Percentiles rank a stretch among this genome's conserved stretches.
Conservation (phyloP, 2,113 vertebrate genomes). For the Callopanchax toddi region DNA sequence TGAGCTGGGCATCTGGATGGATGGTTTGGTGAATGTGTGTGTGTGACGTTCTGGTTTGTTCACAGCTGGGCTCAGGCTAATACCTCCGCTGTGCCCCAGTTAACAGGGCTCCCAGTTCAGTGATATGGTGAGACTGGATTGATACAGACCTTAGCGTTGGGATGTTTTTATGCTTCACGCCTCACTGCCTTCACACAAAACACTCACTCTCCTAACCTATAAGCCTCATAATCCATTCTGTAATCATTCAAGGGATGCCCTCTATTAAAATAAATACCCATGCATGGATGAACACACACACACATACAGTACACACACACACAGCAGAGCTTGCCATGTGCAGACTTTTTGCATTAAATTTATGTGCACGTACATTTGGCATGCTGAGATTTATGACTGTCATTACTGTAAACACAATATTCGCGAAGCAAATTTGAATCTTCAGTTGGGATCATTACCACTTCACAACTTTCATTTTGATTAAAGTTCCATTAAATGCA, state of each 20-base stretch:
- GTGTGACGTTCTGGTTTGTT: slow-evolving; percentile 11
- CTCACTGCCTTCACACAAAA: slow-evolving; percentile 73
- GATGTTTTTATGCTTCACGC: slow-evolving; percentile 71
- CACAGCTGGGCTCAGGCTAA: slow-evolving; percentile 58
- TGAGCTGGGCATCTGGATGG: slow-evolving; percentile 6
- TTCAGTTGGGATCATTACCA: not conserved
- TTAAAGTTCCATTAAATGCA: not conserved
- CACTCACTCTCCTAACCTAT: slow-evolving; percentile 63
- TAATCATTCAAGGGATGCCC: slow-evolving; percentile 62
- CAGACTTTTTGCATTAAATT: slow-evolving; percentile 14
- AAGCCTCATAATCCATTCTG: slow-evolving; percentile 69
- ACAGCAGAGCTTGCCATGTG: not conserved
- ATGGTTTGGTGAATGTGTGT: slow-evolving; percentile 35
- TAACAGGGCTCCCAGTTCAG: slow-evolving; percentile 37
- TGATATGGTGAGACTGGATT: slow-evolving; percentile 34
- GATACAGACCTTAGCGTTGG: slow-evolving; percentile 39
- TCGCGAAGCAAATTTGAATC: not conserved
- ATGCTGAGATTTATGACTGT: not conserved
- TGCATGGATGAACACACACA: slow-evolving; percentile 25
- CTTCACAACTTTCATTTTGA: not conserved
- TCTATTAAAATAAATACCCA: slow-evolving; percentile 58
- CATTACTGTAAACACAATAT: slow-evolving; percentile 4
- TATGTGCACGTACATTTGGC: slow-evolving; percentile 11
- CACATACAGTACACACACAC: no score
- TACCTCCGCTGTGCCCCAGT: slow-evolving; percentile 55